These are phyloP conservation scores for Sesia bembeciformis DNA, from an alignment of 2,888 invertebrate genomes.

Conservation along the genomic window DNA sequence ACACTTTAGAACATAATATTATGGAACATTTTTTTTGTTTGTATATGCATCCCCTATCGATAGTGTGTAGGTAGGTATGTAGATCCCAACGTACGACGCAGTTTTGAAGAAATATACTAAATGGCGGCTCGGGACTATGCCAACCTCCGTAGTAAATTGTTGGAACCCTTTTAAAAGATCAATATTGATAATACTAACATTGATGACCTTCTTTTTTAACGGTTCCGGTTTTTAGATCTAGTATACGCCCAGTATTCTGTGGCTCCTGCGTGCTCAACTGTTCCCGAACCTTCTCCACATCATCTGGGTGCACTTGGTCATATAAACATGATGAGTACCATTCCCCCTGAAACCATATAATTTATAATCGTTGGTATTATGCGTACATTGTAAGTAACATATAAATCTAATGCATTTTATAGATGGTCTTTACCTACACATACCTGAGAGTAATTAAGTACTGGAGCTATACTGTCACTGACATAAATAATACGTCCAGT, in stretches of 20 bases:
- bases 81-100: too few relatives aligned
- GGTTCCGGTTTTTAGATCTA: constrained; percentile 98
- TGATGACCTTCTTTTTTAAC: constrained; percentile 99
- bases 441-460: constrained; percentile 95
- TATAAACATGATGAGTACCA: constrained; percentile 98
- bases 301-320: constrained; percentile 98
- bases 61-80: too few relatives aligned
- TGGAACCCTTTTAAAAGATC: too few relatives aligned
- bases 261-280: constrained; percentile 98
- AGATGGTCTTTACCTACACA: neutral
- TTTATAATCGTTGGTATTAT: neutral
- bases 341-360: constrained; percentile 79
- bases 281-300: constrained; percentile 96
- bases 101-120: too few relatives aligned
- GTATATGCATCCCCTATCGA: too few relatives aligned
- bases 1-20: too few relatives aligned
- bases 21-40: too few relatives aligned
- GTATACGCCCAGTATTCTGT: constrained; percentile 94
- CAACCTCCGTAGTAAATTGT: too few relatives aligned
- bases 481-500: constrained; percentile 98
- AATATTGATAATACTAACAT: constrained; percentile 76
- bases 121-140: too few relatives aligned
- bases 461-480: constrained; percentile 98
- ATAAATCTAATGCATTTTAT: neutral
- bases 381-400: neutral